Percentiles rank a stretch among this genome's conserved stretches.
Conservation (phyloP, 1,140 invertebrate genomes). For the Meloidogyne chitwoodi region DNA sequence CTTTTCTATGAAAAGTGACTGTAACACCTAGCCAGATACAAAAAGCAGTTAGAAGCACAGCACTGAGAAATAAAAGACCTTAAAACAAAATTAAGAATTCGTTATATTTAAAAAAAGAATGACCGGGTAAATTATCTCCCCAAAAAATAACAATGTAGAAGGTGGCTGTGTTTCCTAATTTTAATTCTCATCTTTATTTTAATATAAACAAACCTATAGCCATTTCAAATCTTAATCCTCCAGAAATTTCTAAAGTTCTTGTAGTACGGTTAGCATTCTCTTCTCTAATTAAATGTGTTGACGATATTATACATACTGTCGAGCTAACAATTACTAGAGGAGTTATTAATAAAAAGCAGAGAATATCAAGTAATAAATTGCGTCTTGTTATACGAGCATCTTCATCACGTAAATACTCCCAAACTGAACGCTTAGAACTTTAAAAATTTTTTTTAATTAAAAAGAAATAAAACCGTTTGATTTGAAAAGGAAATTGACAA, state of each 20-base stretch:
- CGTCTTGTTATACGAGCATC: neutral
- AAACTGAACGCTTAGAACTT: constrained; percentile 8
- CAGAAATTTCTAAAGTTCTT: neutral
- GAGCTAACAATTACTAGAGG: constrained; percentile 20
- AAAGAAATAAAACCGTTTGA: constrained; percentile 17
- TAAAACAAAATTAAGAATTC: neutral
- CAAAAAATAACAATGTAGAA: too few relatives aligned
- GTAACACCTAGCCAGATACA: constrained; percentile 17
- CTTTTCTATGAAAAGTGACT: constrained; percentile 3
- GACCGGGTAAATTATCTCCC: too few relatives aligned
- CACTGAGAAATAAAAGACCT: constrained; percentile 15
- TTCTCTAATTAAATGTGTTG: constrained; percentile 2
- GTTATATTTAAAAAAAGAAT: too few relatives aligned
- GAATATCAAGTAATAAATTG: constrained; percentile 7
- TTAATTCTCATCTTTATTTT: too few relatives aligned
- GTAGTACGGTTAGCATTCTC: neutral
- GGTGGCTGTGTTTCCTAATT: too few relatives aligned
- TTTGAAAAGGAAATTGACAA: constrained; percentile 23
- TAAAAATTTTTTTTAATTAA: neutral
- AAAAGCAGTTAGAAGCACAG: constrained; percentile 5
- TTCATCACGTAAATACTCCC: constrained; percentile 1
- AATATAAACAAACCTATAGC: constrained; percentile 1
- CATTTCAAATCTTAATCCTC: constrained; percentile 6
- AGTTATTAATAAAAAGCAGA: constrained; percentile 28
- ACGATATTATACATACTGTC: constrained; percentile 11